Evolutionary conservation across 2,113 vertebrate genomes (phyloP).

Genomic region (Pseudopodoces humilis): DNA sequence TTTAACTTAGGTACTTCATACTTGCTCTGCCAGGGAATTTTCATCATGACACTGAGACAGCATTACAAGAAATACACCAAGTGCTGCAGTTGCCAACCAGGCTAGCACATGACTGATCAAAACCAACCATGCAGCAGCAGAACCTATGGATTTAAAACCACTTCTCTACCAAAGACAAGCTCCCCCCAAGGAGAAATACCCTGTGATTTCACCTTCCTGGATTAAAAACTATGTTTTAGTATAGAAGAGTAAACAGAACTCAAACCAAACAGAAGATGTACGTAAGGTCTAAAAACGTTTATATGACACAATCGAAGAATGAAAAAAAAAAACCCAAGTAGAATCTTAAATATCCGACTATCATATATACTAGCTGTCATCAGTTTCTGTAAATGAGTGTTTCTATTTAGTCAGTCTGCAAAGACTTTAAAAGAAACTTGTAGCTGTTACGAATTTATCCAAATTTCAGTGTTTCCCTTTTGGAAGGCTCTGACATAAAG

Average conservation of each 20-base stretch:
- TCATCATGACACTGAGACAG: background rate
- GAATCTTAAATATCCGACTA: background rate
- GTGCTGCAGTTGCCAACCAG: background rate
- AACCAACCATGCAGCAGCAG: background rate
- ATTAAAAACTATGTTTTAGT: background rate
- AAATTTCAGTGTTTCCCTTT: background rate
- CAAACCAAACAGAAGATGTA: background rate
- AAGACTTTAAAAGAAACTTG: background rate
- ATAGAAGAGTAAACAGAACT: background rate
- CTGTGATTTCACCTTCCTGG: background rate
- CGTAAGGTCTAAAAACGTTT: rapidly evolving
- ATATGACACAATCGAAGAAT: background rate
- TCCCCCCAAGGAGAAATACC: background rate
- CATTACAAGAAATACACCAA: background rate
- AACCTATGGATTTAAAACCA: background rate
- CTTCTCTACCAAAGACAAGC: background rate
- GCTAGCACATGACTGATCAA: background rate
- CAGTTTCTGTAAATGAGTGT: background rate
- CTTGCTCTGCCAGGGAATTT: background rate
- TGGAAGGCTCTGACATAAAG: background rate
- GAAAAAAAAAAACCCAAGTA: background rate
- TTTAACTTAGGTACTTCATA: background rate
- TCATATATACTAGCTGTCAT: background rate
- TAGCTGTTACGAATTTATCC: background rate
- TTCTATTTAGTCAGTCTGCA: background rate